A percentile compares a stretch with the other conserved stretches of the same genome.
Conservation (phyloP, 2,888 invertebrate species). For the Theristus sp. region DNA sequence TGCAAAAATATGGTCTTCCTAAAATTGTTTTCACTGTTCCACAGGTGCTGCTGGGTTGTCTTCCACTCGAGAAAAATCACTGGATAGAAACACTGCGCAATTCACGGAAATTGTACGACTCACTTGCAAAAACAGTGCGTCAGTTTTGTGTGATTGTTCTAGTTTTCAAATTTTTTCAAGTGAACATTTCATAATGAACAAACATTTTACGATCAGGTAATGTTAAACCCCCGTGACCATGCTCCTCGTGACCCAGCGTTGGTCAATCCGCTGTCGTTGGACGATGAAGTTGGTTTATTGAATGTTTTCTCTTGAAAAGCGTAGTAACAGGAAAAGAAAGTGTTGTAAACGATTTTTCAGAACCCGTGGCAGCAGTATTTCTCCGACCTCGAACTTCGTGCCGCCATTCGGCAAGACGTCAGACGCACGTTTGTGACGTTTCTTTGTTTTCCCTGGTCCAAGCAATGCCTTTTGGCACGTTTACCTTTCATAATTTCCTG, state of each 20-base stretch:
- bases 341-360: slow-evolving; percentile 34
- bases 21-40: background rate
- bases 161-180: too few relatives aligned
- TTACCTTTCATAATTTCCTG: slow-evolving; percentile 13
- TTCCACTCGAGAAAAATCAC: slow-evolving; percentile 10
- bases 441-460: background rate
- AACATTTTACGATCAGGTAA: background rate
- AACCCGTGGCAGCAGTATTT: slow-evolving; percentile 69
- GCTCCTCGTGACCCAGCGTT: slow-evolving; percentile 26
- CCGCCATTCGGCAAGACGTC: slow-evolving; percentile 59
- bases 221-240: slow-evolving; percentile 12
- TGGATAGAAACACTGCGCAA: slow-evolving; percentile 12
- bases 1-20: background rate
- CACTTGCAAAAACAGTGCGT: slow-evolving; percentile 3
- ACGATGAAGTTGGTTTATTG: slow-evolving; percentile 42
- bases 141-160: background rate
- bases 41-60: slow-evolving; percentile 16
- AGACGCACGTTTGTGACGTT: slow-evolving; percentile 43
- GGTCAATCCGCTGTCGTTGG: slow-evolving; percentile 56
- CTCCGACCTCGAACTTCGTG: slow-evolving; percentile 54
- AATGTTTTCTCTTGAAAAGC: background rate
- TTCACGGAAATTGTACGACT: slow-evolving; percentile 10
- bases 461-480: slow-evolving; percentile 1
- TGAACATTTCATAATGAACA: background rate
- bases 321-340: background rate